Conservation (phyloP, 2,888 invertebrate genomes). For the Drosophila paucipuncta region DNA sequence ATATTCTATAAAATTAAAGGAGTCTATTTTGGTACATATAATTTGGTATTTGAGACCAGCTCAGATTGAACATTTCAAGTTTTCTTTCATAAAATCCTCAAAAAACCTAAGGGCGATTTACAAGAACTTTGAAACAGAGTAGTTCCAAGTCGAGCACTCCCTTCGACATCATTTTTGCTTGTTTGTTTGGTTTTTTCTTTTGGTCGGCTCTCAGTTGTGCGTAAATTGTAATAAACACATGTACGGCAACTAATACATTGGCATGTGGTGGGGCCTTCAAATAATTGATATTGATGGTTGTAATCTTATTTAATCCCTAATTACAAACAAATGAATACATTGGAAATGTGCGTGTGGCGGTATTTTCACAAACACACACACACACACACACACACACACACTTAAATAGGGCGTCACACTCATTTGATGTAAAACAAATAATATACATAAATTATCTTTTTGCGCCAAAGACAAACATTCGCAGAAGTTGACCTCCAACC, state of each 20-base stretch:
- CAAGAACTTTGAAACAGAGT: slow-evolving; percentile 8
- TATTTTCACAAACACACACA: slow-evolving; percentile 11
- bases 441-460: slow-evolving; percentile 49
- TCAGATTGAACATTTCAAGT: background rate
- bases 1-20: background rate
- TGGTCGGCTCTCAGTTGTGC: slow-evolving; percentile 49
- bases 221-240: slow-evolving; percentile 69
- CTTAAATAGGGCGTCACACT: slow-evolving; percentile 13
- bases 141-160: background rate
- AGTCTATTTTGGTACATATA: background rate
- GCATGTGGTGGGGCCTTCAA: slow-evolving; percentile 52
- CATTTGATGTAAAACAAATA: slow-evolving; percentile 38
- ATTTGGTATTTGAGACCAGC: background rate
- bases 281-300: slow-evolving; percentile 81
- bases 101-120: background rate
- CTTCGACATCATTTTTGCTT: background rate
- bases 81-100: background rate
- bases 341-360: slow-evolving; percentile 43
- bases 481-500: background rate
- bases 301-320: slow-evolving; percentile 80
- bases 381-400: background rate
- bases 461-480: slow-evolving; percentile 8
- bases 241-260: slow-evolving; percentile 58
- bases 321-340: slow-evolving; percentile 78
- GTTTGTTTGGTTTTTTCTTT: slow-evolving; percentile 21